These are phyloP conservation scores for Carpatolechia fugitivella DNA, from an alignment of 2,888 invertebrate species.

Conservation along the genomic window DNA sequence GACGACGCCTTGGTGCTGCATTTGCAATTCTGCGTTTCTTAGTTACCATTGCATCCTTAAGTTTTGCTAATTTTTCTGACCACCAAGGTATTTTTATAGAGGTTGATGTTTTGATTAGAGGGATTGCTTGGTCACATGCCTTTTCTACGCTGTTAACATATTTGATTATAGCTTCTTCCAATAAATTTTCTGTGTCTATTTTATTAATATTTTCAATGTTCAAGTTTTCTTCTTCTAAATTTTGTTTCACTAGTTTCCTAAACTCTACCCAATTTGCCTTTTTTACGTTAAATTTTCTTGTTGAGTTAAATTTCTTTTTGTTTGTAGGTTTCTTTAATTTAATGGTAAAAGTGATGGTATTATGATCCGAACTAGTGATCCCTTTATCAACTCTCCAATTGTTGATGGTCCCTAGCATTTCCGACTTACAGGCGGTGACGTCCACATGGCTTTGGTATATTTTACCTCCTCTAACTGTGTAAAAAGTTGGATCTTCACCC, in stretches of 20 bases:
- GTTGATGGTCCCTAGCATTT: conserved; percentile 1
- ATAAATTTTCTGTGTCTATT: too few relatives aligned
- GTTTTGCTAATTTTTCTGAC: neutral
- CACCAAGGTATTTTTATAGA: neutral
- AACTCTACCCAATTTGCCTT: neutral
- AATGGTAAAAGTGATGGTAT: conserved; percentile 13
- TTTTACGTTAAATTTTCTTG: conserved; percentile 12
- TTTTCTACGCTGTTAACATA: neutral
- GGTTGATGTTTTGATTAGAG: neutral
- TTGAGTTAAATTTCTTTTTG: conserved; percentile 1
- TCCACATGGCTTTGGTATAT: too few relatives aligned
- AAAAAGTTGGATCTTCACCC: too few relatives aligned
- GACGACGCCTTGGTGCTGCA: neutral
- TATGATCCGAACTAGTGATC: conserved; percentile 19
- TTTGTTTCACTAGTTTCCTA: too few relatives aligned
- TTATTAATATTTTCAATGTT: too few relatives aligned
- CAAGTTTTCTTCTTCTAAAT: neutral
- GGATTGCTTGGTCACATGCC: neutral
- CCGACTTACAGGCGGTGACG: too few relatives aligned
- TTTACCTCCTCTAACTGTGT: too few relatives aligned
- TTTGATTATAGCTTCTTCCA: neutral
- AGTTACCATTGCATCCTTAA: neutral
- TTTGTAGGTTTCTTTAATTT: neutral
- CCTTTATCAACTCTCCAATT: conserved; percentile 19
- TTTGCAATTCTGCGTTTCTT: neutral